Evolutionary conservation across 2,888 invertebrate species (phyloP).

Genomic region (Tuta absoluta): DNA sequence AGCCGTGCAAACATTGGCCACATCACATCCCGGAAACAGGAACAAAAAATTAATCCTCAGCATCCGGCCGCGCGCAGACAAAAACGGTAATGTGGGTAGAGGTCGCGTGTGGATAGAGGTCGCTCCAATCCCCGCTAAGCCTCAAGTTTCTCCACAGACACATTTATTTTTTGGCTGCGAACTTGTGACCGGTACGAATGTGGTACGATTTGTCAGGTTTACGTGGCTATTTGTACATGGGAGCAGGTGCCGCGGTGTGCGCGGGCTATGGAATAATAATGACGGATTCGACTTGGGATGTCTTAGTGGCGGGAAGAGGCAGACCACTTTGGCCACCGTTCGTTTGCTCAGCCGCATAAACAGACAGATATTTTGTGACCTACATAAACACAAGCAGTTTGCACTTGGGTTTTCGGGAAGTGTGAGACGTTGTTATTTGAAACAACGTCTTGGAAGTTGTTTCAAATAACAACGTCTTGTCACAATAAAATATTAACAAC

Average conservation of each 20-base stretch:
- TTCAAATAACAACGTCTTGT: no score
- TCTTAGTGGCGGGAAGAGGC: slow-evolving; percentile 45
- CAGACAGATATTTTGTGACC: background rate
- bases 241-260: slow-evolving; percentile 59
- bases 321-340: slow-evolving; percentile 5
- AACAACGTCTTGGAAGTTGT: no score
- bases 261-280: slow-evolving; percentile 65
- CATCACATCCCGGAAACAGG: background rate
- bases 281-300: slow-evolving; percentile 73
- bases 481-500: no score
- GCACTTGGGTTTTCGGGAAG: background rate
- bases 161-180: slow-evolving; percentile 57
- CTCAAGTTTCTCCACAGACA: slow-evolving; percentile 47
- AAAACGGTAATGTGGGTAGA: slow-evolving; percentile 48
- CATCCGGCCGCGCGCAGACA: slow-evolving; percentile 33
- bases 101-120: slow-evolving; percentile 47
- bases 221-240: slow-evolving; percentile 71
- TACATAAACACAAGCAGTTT: background rate
- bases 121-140: slow-evolving; percentile 48
- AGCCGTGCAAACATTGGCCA: slow-evolving; percentile 10
- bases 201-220: slow-evolving; percentile 77
- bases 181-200: slow-evolving; percentile 72
- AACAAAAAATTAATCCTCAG: slow-evolving; percentile 24
- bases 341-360: slow-evolving; percentile 12
- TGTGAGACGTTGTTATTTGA: no score